These are phyloP conservation scores for Empis stercorea DNA, from an alignment of 2,888 invertebrate species.

Conservation along the genomic window DNA sequence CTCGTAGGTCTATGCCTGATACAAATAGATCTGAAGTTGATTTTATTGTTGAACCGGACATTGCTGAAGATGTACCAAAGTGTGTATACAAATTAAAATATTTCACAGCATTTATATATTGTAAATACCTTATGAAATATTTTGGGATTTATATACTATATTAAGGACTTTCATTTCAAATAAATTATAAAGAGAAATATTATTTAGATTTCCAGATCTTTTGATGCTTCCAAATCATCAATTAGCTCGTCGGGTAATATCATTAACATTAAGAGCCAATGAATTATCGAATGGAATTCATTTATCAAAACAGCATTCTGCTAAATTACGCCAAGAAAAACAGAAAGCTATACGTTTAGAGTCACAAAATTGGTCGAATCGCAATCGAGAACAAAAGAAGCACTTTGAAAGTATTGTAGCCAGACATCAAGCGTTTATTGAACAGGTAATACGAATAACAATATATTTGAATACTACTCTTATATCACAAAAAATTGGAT, in stretches of 20 bases:
- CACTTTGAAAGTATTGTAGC: constrained; percentile 62
- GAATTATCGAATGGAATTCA: constrained; percentile 35
- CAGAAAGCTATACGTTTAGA: constrained; percentile 33
- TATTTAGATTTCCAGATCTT: constrained; percentile 30
- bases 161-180: too few species aligned
- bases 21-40: constrained; percentile 33
- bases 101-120: too few species aligned
- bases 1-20: constrained; percentile 31
- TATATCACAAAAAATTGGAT: too few species aligned
- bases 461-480: too few species aligned
- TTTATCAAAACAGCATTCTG: constrained; percentile 32
- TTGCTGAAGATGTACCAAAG: constrained; percentile 36
- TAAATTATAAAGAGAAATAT: not conserved
- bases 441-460: too few species aligned
- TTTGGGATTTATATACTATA: too few species aligned
- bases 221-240: constrained; percentile 36
- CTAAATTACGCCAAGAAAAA: constrained; percentile 32
- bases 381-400: constrained; percentile 45
- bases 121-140: too few species aligned
- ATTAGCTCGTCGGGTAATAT: constrained; percentile 31
- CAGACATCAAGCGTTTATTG: constrained; percentile 71
- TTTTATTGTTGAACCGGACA: constrained; percentile 33
- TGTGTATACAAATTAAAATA: constrained; percentile 14
- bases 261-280: constrained; percentile 32
- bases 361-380: constrained; percentile 35